A percentile compares a stretch with the other conserved stretches of the same genome.
These are phyloP conservation scores for Mercenaria mercenaria DNA, from an alignment of 1,140 invertebrate genomes.

Conservation along the genomic window DNA sequence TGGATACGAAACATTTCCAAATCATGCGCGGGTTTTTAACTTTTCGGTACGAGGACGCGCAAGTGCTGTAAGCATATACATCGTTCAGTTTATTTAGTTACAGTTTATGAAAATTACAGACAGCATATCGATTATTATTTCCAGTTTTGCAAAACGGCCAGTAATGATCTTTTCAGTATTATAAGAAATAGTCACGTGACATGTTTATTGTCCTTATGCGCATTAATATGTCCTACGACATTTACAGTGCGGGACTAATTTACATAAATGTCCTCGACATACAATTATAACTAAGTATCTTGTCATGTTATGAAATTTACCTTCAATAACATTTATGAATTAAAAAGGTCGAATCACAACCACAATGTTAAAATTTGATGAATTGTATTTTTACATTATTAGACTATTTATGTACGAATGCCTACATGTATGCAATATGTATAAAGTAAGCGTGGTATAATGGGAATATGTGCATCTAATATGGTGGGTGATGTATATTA, in stretches of 20 bases:
- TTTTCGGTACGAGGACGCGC: too few species aligned
- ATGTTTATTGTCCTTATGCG: background rate
- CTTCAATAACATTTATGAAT: background rate
- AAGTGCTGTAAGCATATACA: too few species aligned
- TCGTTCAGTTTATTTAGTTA: background rate
- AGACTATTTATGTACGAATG: background rate
- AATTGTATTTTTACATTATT: background rate
- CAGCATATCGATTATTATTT: background rate
- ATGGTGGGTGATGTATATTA: background rate
- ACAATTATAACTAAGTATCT: background rate
- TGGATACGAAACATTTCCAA: too few species aligned
- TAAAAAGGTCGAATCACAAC: background rate
- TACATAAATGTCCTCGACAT: constrained; percentile 23
- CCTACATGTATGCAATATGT: background rate
- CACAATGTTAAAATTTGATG: background rate
- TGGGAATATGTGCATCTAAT: background rate
- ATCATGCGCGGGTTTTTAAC: too few species aligned
- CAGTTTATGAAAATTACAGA: background rate
- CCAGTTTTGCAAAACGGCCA: too few species aligned
- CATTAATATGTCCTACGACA: constrained; percentile 19
- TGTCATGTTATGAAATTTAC: background rate
- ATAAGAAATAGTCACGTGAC: constrained; percentile 18
- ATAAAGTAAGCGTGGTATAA: too few species aligned
- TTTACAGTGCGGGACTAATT: constrained; percentile 9
- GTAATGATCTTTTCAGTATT: background rate